Percentiles rank a stretch among this genome's conserved stretches.
Conservation (phyloP, 1,140 invertebrate species). For the Proctacanthus coquilletti region DNA sequence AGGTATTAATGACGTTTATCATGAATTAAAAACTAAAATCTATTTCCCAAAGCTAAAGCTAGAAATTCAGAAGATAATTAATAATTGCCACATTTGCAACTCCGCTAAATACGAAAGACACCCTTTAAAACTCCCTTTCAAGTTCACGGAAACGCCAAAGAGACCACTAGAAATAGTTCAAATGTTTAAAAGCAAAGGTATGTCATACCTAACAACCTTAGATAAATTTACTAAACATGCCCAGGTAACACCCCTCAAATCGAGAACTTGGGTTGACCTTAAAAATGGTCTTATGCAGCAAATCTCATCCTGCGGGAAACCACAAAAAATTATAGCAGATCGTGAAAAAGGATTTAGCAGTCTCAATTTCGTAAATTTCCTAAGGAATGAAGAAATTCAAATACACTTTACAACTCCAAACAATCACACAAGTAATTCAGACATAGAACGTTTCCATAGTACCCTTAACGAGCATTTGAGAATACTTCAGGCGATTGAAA, state of each 20-base stretch:
- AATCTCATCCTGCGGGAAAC: neutral
- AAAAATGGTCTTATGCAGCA: neutral
- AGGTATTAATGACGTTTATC: neutral
- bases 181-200: neutral
- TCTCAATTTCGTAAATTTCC: neutral
- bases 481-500: neutral
- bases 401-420: neutral
- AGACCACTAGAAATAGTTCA: neutral
- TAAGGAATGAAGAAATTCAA: neutral
- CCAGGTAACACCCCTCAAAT: neutral
- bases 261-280: neutral
- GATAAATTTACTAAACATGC: conserved; percentile 1
- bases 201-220: neutral
- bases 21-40: neutral
- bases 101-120: neutral
- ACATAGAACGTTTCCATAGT: neutral
- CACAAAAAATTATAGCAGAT: neutral
- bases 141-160: neutral
- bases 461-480: neutral
- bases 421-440: neutral
- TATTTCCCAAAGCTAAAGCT: neutral
- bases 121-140: neutral
- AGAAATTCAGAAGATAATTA: neutral
- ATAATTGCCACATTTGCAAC: conserved; percentile 1
- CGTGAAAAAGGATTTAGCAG: neutral